Percentiles rank a stretch among this genome's conserved stretches.
These are phyloP conservation scores for Plusia festucae DNA, from an alignment of 2,888 invertebrate genomes.

Conservation along the genomic window DNA sequence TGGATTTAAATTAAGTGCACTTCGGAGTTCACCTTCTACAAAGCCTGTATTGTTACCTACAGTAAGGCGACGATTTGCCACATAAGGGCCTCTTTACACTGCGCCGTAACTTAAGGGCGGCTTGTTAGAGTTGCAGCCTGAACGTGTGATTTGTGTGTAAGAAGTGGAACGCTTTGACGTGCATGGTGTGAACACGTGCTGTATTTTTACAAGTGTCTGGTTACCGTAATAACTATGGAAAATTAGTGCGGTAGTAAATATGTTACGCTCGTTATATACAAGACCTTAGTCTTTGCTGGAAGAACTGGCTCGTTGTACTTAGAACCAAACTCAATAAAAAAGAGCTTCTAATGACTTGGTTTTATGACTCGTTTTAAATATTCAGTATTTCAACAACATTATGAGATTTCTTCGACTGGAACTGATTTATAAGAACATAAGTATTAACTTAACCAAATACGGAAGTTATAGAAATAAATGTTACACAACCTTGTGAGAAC, in stretches of 20 bases:
- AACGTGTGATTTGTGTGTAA: constrained; percentile 48
- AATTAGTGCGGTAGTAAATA: not conserved
- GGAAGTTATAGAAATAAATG: no score
- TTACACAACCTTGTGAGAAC: no score
- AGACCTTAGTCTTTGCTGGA: no score
- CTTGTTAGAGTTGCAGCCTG: constrained; percentile 64
- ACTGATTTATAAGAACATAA: no score
- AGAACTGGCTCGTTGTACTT: no score
- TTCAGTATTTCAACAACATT: no score
- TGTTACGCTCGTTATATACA: no score
- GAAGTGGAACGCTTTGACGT: constrained; percentile 45
- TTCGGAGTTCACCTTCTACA: not conserved
- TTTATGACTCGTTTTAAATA: no score
- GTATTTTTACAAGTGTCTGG: constrained; percentile 18
- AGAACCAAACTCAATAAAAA: no score
- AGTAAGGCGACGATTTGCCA: constrained; percentile 65
- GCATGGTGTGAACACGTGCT: constrained; percentile 23
- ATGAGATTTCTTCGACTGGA: no score
- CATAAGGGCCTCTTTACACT: constrained; percentile 64
- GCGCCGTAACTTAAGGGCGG: constrained; percentile 53
- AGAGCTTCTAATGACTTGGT: no score
- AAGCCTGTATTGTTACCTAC: constrained; percentile 17
- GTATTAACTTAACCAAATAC: no score
- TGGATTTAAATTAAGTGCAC: not conserved
- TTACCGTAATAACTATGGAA: not conserved